These are phyloP conservation scores for Porites rus DNA, from an alignment of 92 coral and sea anemone genomes.

Conservation along the genomic window DNA sequence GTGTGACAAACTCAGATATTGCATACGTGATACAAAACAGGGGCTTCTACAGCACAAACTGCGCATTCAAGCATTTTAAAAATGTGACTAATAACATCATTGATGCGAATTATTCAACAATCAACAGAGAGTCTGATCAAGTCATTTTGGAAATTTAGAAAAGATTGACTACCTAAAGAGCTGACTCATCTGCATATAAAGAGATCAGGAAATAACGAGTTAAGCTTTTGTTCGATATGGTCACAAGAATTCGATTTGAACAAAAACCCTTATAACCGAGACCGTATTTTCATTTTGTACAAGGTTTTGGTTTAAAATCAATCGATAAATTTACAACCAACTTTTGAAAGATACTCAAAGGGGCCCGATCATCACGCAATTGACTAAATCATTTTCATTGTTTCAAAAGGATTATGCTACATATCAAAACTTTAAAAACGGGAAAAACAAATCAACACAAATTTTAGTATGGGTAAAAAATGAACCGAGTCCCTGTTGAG, in stretches of 20 bases:
- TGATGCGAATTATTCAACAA: neutral
- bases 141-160: neutral
- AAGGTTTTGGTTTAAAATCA: neutral
- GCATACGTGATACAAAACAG: neutral
- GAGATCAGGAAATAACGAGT: constrained; percentile 6
- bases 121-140: neutral
- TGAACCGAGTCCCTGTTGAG: constrained; percentile 1
- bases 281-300: neutral
- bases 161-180: neutral
- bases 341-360: constrained; percentile 16
- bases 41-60: neutral
- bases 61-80: neutral
- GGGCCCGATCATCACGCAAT: neutral
- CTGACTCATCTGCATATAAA: neutral
- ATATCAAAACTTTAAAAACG: neutral
- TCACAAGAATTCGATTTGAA: neutral
- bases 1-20: too few relatives aligned
- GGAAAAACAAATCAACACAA: neutral
- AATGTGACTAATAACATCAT: neutral
- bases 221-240: neutral
- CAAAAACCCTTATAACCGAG: neutral
- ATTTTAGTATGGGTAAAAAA: neutral
- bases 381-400: neutral
- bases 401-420: neutral
- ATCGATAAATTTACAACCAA: neutral